Conservation (phyloP, 2,888 invertebrate genomes). For the Dinocampus coccinellae region DNA sequence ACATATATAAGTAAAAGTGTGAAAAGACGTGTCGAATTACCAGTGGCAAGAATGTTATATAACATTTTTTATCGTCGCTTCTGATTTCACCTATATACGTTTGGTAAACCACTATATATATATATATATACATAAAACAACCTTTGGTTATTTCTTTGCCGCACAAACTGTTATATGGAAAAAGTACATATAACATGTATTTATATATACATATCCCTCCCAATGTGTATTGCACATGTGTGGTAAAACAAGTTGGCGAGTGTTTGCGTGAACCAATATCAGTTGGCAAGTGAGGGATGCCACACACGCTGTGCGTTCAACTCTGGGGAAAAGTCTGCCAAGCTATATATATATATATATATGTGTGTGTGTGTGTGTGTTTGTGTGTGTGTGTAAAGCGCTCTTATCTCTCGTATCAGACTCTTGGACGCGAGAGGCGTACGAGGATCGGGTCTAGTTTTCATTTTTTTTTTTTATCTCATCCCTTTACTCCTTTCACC, state of each 20-base stretch:
- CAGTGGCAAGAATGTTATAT: not conserved
- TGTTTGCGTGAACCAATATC: constrained; percentile 55
- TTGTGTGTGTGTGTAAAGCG: not conserved
- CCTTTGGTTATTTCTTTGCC: constrained; percentile 1
- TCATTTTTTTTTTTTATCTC: not conserved
- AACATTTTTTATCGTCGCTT: constrained; percentile 5
- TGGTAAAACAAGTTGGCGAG: constrained; percentile 15
- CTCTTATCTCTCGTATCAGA: constrained; percentile 23
- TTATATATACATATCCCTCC: not conserved
- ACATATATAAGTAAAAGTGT: not conserved
- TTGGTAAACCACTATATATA: not conserved
- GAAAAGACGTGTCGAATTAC: constrained; percentile 5
- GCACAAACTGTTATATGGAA: not conserved
- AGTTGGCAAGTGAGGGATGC: constrained; percentile 58
- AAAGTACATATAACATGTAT: constrained; percentile 6
- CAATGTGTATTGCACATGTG: constrained; percentile 9
- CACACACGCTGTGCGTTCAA: constrained; percentile 55
- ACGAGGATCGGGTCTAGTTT: not conserved
- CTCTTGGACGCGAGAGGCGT: constrained; percentile 29
- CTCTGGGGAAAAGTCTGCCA: constrained; percentile 45
- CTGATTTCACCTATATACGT: not conserved
- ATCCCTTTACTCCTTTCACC: too few species aligned
- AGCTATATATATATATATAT: not conserved
- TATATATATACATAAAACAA: not conserved
- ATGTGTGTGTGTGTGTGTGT: too few species aligned